Conservation (phyloP, 2,797 vertebrate species). For the Borostomias antarcticus region DNA sequence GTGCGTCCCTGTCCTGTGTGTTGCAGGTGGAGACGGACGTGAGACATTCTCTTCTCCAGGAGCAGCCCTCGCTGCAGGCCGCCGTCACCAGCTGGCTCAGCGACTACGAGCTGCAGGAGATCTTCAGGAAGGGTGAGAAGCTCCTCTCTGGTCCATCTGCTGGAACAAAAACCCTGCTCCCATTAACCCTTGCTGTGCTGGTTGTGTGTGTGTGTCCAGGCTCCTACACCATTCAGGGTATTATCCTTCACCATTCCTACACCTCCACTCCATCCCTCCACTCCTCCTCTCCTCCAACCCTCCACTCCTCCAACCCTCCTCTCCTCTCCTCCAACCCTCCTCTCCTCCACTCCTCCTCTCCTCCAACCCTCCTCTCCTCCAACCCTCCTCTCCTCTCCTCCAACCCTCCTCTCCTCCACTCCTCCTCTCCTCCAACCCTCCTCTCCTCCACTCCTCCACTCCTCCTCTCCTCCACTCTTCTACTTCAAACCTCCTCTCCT, state of each 20-base stretch:
- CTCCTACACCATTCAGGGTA: neutral
- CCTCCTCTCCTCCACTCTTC: too few species aligned
- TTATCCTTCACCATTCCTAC: neutral
- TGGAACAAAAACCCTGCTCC: too few species aligned
- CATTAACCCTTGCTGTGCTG: too few species aligned
- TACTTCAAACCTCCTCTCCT: too few species aligned
- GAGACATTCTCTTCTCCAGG: conserved; percentile 86
- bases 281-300: neutral
- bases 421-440: neutral
- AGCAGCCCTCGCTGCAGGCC: conserved; percentile 85
- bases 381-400: neutral
- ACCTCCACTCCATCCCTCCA: neutral
- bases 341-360: neutral
- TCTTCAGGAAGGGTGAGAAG: conserved; percentile 95
- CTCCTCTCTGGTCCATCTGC: too few species aligned
- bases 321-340: neutral
- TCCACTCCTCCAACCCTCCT: neutral
- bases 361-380: neutral
- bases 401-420: neutral
- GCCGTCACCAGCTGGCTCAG: conserved; percentile 88
- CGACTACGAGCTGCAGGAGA: conserved; percentile 96
- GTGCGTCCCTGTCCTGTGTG: conserved; percentile 2
- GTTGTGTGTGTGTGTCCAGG: too few species aligned
- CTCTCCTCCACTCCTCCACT: neutral
- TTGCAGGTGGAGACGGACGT: conserved; percentile 89